A percentile compares a stretch with the other conserved stretches of the same genome.
phyloP scores from a whole-genome alignment of 2,797 vertebrate species.

The Oreonectes daqikongensis region DNA sequence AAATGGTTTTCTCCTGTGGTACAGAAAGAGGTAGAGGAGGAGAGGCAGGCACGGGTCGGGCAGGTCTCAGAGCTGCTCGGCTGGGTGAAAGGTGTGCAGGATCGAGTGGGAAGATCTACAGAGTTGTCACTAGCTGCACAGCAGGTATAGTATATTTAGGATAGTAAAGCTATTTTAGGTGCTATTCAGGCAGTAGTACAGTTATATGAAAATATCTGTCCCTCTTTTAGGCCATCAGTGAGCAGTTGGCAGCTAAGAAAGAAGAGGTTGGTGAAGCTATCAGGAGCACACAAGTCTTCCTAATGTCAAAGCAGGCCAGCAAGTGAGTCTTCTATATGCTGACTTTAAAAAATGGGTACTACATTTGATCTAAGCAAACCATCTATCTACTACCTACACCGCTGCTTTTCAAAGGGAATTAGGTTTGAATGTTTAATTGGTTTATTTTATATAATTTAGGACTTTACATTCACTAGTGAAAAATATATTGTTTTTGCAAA shows the following conservation, averaged over 20 bases:
- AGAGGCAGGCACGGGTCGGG: slow-evolving; percentile 89
- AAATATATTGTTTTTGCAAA: too few species aligned
- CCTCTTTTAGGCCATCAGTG: slow-evolving; percentile 80
- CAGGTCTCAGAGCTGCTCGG: slow-evolving; percentile 90
- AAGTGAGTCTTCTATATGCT: slow-evolving; percentile 81
- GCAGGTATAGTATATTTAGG: slow-evolving; percentile 80
- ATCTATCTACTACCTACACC: neutral
- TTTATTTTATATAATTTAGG: too few species aligned
- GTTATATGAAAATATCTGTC: slow-evolving; percentile 8
- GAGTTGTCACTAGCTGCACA: slow-evolving; percentile 90
- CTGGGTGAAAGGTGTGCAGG: slow-evolving; percentile 86
- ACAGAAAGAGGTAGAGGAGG: slow-evolving; percentile 97
- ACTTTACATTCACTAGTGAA: too few species aligned
- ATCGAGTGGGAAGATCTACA: slow-evolving; percentile 72
- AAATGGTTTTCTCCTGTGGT: neutral
- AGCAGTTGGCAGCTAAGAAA: slow-evolving; percentile 88
- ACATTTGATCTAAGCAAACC: too few species aligned
- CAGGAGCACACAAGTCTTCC: slow-evolving; percentile 90
- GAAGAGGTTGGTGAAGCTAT: slow-evolving; percentile 91
- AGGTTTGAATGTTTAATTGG: too few species aligned
- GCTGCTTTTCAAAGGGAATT: too few species aligned
- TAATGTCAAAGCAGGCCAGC: slow-evolving; percentile 91
- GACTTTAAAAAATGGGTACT: neutral
- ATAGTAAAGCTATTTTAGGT: neutral
- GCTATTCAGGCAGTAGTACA: neutral